Conservation (phyloP, 2,113 vertebrate species). For the Mesocricetus auratus region DNA sequence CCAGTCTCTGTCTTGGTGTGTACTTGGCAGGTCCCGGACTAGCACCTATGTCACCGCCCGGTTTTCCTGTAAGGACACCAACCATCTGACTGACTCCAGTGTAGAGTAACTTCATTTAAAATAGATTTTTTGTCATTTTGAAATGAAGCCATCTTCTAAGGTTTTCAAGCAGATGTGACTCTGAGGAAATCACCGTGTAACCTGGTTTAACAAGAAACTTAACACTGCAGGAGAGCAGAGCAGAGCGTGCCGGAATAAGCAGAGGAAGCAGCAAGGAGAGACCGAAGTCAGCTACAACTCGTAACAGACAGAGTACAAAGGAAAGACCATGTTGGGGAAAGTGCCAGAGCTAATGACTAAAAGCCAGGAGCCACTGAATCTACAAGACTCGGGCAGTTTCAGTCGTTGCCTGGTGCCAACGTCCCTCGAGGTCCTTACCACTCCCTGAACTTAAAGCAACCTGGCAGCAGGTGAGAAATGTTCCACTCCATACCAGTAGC, state of each 20-base stretch:
- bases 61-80: not conserved
- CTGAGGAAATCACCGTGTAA: not conserved
- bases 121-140: not conserved
- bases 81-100: not conserved
- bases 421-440: not conserved
- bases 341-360: not conserved
- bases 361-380: not conserved
- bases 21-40: rapidly evolving
- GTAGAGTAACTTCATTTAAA: not conserved
- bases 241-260: not conserved
- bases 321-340: not conserved
- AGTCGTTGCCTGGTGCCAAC: not conserved
- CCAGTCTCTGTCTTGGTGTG: not conserved
- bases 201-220: not conserved
- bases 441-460: not conserved
- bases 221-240: not conserved
- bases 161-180: not conserved
- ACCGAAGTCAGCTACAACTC: not conserved
- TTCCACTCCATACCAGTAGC: not conserved
- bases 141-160: not conserved
- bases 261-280: not conserved
- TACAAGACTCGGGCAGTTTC: not conserved
- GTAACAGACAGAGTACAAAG: not conserved
- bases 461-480: not conserved
- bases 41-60: rapidly evolving